Evolutionary conservation across 2,797 vertebrate species (phyloP), one percentile per base, ranked within the genome.

Genomic region (Anguilla obscura): DNA sequence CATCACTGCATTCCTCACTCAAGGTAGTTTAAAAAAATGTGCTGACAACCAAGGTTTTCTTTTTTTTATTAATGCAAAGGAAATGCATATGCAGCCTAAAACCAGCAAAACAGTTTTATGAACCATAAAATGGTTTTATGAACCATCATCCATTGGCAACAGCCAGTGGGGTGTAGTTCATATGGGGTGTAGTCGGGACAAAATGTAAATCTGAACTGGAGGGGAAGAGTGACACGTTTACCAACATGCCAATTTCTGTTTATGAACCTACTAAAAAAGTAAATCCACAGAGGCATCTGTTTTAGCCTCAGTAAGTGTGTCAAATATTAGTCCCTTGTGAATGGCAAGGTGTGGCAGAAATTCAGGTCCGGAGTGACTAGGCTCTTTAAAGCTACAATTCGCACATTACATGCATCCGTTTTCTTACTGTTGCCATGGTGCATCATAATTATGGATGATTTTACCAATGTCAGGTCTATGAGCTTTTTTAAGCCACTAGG

Each of bases 41-140:
- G 60, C 60, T 66, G 60, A 66, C 60, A 66, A n/a, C 60, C 60
- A 66, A 66, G 60, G 60, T 66, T 63, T 63, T 66, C 21, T 66
- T 66, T 66, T 60, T 66, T 66, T 66, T 66, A 24, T 24, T 8
- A 66, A n/a, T 66, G 60, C 60, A 24, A 66, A 66, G 24, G 60
- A 66, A 66, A 66, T 66, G 60, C 60, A 66, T 24, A 66, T 24
- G 60, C 60, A 66, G 60, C 60, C 60, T 66, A 66, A 60, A 66
- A 66, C 60, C 60, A 66, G 60, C 60, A 66, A 66, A 66, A 66
- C 60, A 66, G 60, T 66, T 27, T 66, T 66, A 66, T 66, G 60
- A 66, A 66, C 60, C 60, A 66, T 66, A 66, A 66, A 66, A n/a
- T 1, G 60, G n/a, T 66, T 66, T 66, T 66, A 66, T 66, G 60